Base-by-base conservation (phyloP, 2,113 vertebrate species). In the Manacus vitellinus region DNA sequence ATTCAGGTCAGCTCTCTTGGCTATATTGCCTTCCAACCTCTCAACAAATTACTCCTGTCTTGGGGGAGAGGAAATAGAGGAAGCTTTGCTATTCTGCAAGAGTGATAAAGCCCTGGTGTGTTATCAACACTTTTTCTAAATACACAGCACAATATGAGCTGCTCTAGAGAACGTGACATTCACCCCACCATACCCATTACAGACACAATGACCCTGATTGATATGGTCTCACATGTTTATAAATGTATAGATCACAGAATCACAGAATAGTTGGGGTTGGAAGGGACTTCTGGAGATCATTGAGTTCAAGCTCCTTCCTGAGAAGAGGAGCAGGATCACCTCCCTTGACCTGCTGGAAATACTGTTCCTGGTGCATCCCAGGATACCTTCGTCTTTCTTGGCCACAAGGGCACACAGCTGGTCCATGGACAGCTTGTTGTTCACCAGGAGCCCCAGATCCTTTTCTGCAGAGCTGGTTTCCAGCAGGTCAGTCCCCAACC, bases 321-420 rank as follows among this genome's bases (percentile, higher is more conserved):
- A 54, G 33, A 1, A 24, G 44, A 58, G 21, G 37, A 6, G 6
- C 21, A 43, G 44, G 21, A 37, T 61, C 23, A 25, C 10, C 23
- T 37, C 10, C 27, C 59, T 3, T 10, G 22, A 15, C 5, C 22
- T 54, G 33, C 12, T 28, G 39, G 5, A 24, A 39, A 8, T 51
- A 33, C 14, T 51, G 18, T 37, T 68, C 37, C 62, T 43, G 27
- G 21, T 18, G 16, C 6, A 10, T 4, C 44, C 27, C 14, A 18
- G 31, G 9, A 56, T 30, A 10, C 15, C 23, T 2, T 7, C 30
- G 43, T 25, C 25, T 43, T 52, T 37, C 41, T 37, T 0, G 1
- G 25, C 16, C 35, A 13, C 7, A 22, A 22, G 25, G 8, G 3
- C 35, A 22, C 13, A 12, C 31, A 25, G 11, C 20, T 67, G 44